Evolutionary conservation across 1,140 invertebrate species (phyloP).

Genomic region (Trichogramma pretiosum): DNA sequence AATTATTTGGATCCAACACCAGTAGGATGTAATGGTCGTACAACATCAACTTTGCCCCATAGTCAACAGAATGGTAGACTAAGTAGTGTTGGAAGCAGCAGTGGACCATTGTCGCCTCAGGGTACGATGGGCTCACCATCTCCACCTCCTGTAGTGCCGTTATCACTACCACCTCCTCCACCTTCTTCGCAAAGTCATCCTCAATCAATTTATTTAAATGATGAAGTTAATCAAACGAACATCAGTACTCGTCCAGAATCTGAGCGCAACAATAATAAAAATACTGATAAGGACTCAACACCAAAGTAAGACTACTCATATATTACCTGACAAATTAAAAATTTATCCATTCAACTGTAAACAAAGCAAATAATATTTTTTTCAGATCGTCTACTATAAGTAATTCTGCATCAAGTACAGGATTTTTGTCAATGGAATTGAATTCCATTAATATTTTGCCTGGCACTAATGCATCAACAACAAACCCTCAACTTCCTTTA

Average conservation of each 20-base stretch:
- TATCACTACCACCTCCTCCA: constrained; percentile 36
- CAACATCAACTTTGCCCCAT: constrained; percentile 32
- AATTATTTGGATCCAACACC: constrained; percentile 47
- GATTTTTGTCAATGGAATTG: constrained; percentile 27
- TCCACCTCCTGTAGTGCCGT: constrained; percentile 37
- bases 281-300: constrained; percentile 28
- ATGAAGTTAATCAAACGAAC: constrained; percentile 33
- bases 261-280: constrained; percentile 44
- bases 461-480: neutral
- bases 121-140: constrained; percentile 44
- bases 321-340: neutral
- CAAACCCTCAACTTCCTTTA: constrained; percentile 25
- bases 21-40: constrained; percentile 32
- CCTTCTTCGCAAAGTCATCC: constrained; percentile 30
- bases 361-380: neutral
- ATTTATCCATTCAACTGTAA: neutral
- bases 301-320: constrained; percentile 37
- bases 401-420: constrained; percentile 32
- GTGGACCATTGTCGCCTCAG: constrained; percentile 49
- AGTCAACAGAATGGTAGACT: constrained; percentile 45
- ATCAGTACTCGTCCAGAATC: too few relatives aligned
- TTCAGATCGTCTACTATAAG: constrained; percentile 33
- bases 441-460: neutral
- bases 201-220: constrained; percentile 40
- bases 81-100: constrained; percentile 43